These are phyloP conservation scores for Nothobranchius kuhntae DNA, from an alignment of 2,113 vertebrate species.

Conservation along the genomic window DNA sequence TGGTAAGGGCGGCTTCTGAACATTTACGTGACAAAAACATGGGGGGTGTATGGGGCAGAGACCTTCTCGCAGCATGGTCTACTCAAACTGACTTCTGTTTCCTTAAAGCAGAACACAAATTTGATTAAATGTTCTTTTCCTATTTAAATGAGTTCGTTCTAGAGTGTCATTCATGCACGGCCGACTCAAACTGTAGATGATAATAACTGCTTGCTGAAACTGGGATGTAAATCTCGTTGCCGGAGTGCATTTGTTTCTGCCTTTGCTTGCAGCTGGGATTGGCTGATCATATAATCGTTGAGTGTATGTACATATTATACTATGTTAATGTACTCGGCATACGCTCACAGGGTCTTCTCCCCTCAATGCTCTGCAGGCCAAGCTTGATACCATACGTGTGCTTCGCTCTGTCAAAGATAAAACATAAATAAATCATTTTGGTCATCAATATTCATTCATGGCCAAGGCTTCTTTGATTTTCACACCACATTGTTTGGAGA, in stretches of 20 bases:
- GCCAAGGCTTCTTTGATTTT: slow-evolving; percentile 11
- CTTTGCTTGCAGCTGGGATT: slow-evolving; percentile 33
- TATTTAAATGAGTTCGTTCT: slow-evolving; percentile 49
- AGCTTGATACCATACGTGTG: slow-evolving; percentile 12
- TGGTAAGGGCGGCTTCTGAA: too few relatives aligned
- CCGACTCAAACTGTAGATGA: slow-evolving; percentile 15
- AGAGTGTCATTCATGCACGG: slow-evolving; percentile 31
- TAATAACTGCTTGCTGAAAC: slow-evolving; percentile 41
- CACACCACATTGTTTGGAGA: slow-evolving; percentile 41
- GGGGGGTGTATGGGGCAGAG: not conserved
- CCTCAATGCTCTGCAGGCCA: slow-evolving; percentile 40
- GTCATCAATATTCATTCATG: slow-evolving; percentile 53
- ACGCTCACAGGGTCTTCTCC: slow-evolving; percentile 61
- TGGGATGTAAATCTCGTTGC: slow-evolving; percentile 60
- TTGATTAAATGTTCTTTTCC: slow-evolving; percentile 40
- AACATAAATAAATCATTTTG: slow-evolving; percentile 59
- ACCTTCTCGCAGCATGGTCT: not conserved
- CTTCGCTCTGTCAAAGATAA: slow-evolving; percentile 39
- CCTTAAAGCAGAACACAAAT: slow-evolving; percentile 13
- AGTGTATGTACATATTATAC: slow-evolving; percentile 75
- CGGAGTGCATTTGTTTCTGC: slow-evolving; percentile 32
- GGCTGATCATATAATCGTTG: slow-evolving; percentile 57
- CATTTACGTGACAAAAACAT: too few relatives aligned
- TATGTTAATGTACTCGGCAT: slow-evolving; percentile 66
- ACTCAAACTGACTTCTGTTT: not conserved